Conservation (phyloP, 2,888 invertebrate genomes). For the Sepiola atlantica region DNA sequence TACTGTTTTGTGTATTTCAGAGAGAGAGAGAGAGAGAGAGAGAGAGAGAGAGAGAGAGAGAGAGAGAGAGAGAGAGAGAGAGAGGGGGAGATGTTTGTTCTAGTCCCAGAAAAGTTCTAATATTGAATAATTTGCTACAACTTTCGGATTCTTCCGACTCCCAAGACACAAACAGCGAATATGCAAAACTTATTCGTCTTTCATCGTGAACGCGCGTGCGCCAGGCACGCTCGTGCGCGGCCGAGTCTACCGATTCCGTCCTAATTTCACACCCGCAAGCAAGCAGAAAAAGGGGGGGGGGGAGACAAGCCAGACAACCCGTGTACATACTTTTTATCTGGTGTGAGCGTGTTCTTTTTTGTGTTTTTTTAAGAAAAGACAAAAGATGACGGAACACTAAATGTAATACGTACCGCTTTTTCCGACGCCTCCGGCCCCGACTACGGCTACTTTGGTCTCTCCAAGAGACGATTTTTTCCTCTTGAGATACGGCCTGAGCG, state of each 20-base stretch:
- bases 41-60: not conserved
- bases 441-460: conserved; percentile 68
- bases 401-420: conserved; percentile 66
- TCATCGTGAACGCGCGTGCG: too few relatives aligned
- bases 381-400: not conserved
- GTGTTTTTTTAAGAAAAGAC: too few relatives aligned
- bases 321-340: too few relatives aligned
- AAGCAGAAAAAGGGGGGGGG: not conserved
- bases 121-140: too few relatives aligned
- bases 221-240: not conserved
- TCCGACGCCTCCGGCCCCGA: conserved; percentile 68
- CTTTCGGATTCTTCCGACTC: too few relatives aligned
- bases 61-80: not conserved
- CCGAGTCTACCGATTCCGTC: not conserved
- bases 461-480: conserved; percentile 70
- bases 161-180: too few relatives aligned
- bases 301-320: not conserved
- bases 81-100: not conserved
- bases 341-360: too few relatives aligned
- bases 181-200: too few relatives aligned
- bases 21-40: not conserved
- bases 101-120: not conserved
- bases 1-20: not conserved
- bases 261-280: not conserved
- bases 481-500: conserved; percentile 64